These are phyloP conservation scores for Drosophila ambigua DNA, from an alignment of 1,140 invertebrate species.

Conservation along the genomic window DNA sequence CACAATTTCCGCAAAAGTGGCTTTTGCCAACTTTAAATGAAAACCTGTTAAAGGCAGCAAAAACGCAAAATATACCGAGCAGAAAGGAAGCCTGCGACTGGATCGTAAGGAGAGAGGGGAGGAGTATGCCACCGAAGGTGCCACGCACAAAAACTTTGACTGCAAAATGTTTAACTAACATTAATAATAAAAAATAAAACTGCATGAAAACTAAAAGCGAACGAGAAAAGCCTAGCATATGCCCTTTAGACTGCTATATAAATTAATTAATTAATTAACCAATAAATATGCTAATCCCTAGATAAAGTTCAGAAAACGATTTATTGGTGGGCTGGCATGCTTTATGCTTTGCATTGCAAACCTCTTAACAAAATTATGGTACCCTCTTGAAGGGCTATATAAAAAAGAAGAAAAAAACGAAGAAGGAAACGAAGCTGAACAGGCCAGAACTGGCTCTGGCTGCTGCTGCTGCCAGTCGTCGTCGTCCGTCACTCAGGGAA, in stretches of 20 bases:
- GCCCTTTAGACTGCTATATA: too few species aligned
- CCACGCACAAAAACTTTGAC: conserved; percentile 67
- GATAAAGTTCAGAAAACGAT: too few species aligned
- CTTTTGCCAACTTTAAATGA: conserved; percentile 78
- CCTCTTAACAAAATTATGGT: not conserved
- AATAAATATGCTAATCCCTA: too few species aligned
- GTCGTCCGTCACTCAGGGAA: conserved; percentile 32
- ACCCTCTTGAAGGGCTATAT: not conserved
- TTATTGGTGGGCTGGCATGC: too few species aligned
- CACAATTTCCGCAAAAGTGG: conserved; percentile 78
- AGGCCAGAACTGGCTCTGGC: conserved; percentile 32
- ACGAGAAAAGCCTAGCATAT: not conserved
- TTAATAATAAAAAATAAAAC: conserved; percentile 7
- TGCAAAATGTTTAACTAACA: conserved; percentile 41
- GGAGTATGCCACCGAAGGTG: conserved; percentile 39
- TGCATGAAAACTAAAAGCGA: conserved; percentile 14
- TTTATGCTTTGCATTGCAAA: not conserved
- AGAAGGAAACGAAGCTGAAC: conserved; percentile 39
- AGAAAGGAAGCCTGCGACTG: conserved; percentile 1
- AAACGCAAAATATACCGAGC: conserved; percentile 30
- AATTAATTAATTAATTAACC: too few species aligned
- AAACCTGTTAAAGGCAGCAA: conserved; percentile 69
- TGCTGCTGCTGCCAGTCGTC: conserved; percentile 19
- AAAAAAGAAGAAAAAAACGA: conserved; percentile 12
- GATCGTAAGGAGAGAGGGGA: not conserved